Conservation (phyloP, 2,113 vertebrate genomes). For the Sorex fumeus region DNA sequence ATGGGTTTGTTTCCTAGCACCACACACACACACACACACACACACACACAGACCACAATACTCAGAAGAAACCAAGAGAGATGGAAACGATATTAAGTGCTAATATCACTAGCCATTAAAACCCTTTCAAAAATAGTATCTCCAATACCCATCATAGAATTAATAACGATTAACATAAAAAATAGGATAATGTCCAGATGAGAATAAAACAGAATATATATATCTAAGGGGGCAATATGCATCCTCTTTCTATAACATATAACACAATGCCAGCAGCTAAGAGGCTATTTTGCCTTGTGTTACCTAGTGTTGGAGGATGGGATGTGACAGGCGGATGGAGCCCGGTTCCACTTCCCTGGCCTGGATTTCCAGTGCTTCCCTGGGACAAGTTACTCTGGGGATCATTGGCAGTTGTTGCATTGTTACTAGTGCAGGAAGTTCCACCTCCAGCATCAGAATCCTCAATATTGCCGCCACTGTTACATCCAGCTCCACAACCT, state of each 20-base stretch:
- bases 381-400: constrained; percentile 92
- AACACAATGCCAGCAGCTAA: neutral
- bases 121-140: constrained; percentile 33
- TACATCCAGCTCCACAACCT: constrained; percentile 98
- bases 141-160: neutral
- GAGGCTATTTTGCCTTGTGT: neutral
- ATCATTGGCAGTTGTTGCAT: constrained; percentile 90
- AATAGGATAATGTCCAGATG: neutral
- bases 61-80: constrained; percentile 27
- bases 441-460: constrained; percentile 95
- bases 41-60: neutral
- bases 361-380: constrained; percentile 85
- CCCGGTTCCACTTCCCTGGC: constrained; percentile 90
- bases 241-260: neutral
- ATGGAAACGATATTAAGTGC: constrained; percentile 14
- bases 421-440: constrained; percentile 93
- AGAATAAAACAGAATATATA: neutral
- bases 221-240: neutral
- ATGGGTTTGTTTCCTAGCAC: neutral
- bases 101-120: constrained; percentile 56
- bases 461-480: constrained; percentile 99
- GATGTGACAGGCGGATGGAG: constrained; percentile 91
- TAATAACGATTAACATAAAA: neutral
- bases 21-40: no score
- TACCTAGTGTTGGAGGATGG: constrained; percentile 93